Conservation (phyloP, 2,113 vertebrate species). For the Chroicocephalus ridibundus region DNA sequence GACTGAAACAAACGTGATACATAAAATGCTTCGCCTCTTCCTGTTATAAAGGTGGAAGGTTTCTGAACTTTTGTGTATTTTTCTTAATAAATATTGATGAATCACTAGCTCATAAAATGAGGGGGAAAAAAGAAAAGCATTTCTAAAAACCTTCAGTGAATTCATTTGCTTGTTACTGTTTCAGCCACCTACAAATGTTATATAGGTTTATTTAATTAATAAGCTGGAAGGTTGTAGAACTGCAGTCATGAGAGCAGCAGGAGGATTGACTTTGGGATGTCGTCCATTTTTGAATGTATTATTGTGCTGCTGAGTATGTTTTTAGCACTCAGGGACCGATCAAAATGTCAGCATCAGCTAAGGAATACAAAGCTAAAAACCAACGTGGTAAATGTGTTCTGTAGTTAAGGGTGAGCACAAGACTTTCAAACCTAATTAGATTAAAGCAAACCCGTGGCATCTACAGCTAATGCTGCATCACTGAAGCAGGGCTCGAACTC, state of each 20-base stretch:
- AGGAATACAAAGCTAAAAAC: neutral
- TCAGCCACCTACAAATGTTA: neutral
- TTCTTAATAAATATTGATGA: neutral
- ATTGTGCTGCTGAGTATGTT: neutral
- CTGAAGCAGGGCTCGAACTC: neutral
- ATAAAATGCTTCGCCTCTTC: neutral
- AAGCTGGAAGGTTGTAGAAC: neutral
- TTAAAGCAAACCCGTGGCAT: neutral
- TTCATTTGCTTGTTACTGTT: neutral
- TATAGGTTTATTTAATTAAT: neutral
- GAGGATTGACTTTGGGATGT: neutral
- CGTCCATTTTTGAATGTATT: neutral
- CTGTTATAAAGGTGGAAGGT: neutral
- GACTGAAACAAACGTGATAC: neutral
- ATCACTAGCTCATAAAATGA: neutral
- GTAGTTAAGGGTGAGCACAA: neutral
- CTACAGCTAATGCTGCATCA: neutral
- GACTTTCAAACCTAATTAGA: neutral
- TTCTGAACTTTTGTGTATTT: neutral
- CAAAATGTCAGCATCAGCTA: neutral
- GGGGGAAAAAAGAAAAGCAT: accelerated
- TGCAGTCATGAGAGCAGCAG: neutral
- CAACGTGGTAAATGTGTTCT: neutral
- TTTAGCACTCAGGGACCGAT: neutral
- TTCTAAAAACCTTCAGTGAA: neutral